phyloP scores from a whole-genome alignment of 2,888 invertebrate species.

The Neoaliturus tenellus region DNA sequence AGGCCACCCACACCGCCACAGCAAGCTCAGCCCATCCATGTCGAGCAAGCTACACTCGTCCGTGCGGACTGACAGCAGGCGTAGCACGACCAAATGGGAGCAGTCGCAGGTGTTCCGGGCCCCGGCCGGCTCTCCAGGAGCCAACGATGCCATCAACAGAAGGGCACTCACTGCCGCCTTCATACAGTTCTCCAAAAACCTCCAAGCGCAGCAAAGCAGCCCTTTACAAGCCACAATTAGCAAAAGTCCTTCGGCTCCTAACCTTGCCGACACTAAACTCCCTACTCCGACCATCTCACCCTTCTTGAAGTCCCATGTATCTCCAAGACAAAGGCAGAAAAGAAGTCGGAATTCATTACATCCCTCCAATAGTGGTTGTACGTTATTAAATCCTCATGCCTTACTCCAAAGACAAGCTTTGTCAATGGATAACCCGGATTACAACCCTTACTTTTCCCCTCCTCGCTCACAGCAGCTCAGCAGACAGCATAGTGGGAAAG shows the following conservation, averaged over 20 bases:
- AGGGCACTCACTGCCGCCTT: constrained; percentile 74
- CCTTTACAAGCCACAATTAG: constrained; percentile 62
- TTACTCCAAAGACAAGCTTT: constrained; percentile 86
- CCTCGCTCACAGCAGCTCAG: constrained; percentile 65
- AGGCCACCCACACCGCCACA: constrained; percentile 53
- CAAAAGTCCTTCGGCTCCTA: constrained; percentile 79
- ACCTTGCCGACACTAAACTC: constrained; percentile 73
- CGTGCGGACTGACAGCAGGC: constrained; percentile 60
- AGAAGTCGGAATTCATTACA: constrained; percentile 61
- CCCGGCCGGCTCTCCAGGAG: constrained; percentile 69
- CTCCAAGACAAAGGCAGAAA: constrained; percentile 61
- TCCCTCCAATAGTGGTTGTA: constrained; percentile 56
- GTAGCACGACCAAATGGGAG: constrained; percentile 71
- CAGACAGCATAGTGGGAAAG: constrained; percentile 64
- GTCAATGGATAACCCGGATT: constrained; percentile 83
- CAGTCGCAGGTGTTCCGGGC: constrained; percentile 70
- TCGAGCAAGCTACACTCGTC: constrained; percentile 61
- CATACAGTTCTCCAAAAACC: constrained; percentile 74
- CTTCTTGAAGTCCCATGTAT: constrained; percentile 63
- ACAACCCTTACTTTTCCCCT: constrained; percentile 67
- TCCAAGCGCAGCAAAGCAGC: constrained; percentile 65
- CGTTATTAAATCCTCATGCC: constrained; percentile 77
- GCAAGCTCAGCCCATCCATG: constrained; percentile 59
- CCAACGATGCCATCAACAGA: constrained; percentile 68
- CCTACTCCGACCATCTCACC: constrained; percentile 64